Percentiles rank a stretch among this genome's conserved stretches.
Conservation (phyloP, 2,797 vertebrate species). For the Anableps anableps region DNA sequence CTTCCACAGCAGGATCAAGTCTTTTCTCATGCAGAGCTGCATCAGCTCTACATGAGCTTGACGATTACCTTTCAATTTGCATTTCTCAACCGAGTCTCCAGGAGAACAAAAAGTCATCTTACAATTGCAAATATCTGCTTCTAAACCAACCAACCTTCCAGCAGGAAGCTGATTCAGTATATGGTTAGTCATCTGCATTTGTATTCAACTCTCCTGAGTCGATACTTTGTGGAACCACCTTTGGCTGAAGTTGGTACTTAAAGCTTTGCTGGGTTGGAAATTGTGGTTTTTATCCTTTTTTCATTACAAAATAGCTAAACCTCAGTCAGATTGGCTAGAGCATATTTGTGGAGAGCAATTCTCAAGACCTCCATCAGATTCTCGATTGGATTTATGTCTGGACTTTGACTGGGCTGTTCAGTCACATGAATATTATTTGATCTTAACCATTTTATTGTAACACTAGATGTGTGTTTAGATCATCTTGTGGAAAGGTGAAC, state of each 20-base stretch:
- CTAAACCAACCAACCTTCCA: background rate
- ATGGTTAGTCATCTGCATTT: background rate
- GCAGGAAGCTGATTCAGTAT: background rate
- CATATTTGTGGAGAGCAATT: background rate
- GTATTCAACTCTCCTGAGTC: background rate
- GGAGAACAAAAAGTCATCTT: background rate
- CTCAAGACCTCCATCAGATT: too few relatives aligned
- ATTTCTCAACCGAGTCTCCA: background rate
- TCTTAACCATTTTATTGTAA: background rate
- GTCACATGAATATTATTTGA: background rate
- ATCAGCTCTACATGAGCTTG: background rate
- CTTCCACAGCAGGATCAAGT: background rate
- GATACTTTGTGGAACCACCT: background rate
- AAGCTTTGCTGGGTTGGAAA: background rate
- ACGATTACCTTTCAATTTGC: background rate
- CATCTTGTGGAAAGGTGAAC: background rate
- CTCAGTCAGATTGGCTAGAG: background rate
- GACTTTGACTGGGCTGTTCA: background rate
- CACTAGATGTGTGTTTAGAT: background rate
- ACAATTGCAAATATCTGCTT: background rate
- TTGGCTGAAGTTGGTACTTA: background rate
- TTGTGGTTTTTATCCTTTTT: background rate
- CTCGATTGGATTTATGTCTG: background rate
- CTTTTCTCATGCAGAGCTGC: background rate
- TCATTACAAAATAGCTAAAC: background rate